Evolutionary conservation across 2,888 invertebrate species (phyloP), one percentile per base, ranked within the genome.

Genomic region (Luffia ferchaultella): DNA sequence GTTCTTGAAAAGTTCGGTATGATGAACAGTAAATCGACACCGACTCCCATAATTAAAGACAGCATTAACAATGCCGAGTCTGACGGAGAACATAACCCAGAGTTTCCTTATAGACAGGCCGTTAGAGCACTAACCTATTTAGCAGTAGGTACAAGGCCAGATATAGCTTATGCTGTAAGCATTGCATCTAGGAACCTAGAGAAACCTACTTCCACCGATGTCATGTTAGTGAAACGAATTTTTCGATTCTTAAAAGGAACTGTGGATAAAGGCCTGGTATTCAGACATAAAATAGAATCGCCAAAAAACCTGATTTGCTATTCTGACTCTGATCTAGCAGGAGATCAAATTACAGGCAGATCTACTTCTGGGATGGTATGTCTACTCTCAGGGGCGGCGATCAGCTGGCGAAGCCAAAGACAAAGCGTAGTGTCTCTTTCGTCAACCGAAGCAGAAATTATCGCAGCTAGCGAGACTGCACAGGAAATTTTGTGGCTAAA

Each of bases 401-500:
- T 46, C 7, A 2, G 20, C 7, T 20, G 30, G 46, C n/a, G 2
- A n/a, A 46, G 46, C 18, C n/a, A 20, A 16, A 3, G 46, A 20
- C 46, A 46, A 18, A 16, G 9, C 7, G 5, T 16, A 5, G 44
- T 43, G 44, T 5, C 44, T n/a, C 5, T n/a, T n/a, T n/a, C 9
- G 5, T 18, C 45, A 9, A 45, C 45, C 9, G 45, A 45, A 45
- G 45, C 45, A 18, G 16, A 45, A 18, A 5, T 45, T 5, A 19
- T 45, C 5, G 45, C 45, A 5, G 45, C 45, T 45, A 45, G 45
- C 45, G 45, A 45, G 18, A 19, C 45, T 5, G 45, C 45, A 18
- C 7, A 19, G 18, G 45, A 45, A 16, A 18, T 45, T 7, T 9
- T 45, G 7, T 45, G 45, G 45, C 5, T 45, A 18, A 18, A 18